phyloP scores from a whole-genome alignment of 2,888 invertebrate genomes.

The Orchestes rusci region DNA sequence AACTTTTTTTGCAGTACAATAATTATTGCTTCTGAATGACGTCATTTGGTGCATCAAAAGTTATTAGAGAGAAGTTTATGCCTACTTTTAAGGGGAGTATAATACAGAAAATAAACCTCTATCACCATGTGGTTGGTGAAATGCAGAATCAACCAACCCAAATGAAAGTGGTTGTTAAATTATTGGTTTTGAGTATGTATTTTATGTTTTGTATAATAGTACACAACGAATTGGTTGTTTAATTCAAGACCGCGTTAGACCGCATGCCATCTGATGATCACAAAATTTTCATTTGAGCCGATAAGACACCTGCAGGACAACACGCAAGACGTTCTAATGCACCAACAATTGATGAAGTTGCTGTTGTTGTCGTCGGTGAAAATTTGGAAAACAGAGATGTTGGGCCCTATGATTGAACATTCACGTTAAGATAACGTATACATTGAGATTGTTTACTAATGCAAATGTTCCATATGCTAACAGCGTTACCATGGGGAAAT shows the following conservation, averaged over 20 bases:
- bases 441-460: no score
- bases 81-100: constrained; percentile 2
- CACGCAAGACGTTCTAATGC: constrained; percentile 36
- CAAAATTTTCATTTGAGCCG: constrained; percentile 36
- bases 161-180: no score
- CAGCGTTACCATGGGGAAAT: no score
- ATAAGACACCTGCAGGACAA: constrained; percentile 34
- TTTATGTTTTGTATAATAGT: no score
- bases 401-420: no score
- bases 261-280: constrained; percentile 34
- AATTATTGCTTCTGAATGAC: constrained; percentile 6
- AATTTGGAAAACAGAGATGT: neutral
- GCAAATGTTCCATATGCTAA: no score
- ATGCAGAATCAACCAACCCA: no score
- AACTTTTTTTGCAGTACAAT: neutral
- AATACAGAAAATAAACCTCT: constrained; percentile 6
- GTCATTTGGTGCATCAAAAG: constrained; percentile 2
- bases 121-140: no score
- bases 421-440: neutral
- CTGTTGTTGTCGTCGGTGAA: constrained; percentile 35
- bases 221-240: constrained; percentile 32
- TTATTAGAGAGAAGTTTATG: neutral
- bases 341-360: constrained; percentile 35
- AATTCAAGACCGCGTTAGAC: constrained; percentile 35
- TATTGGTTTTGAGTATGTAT: no score